A percentile compares a stretch with the other conserved stretches of the same genome.
Conservation (phyloP, 1,140 invertebrate genomes). For the Zaprionus inermis region DNA sequence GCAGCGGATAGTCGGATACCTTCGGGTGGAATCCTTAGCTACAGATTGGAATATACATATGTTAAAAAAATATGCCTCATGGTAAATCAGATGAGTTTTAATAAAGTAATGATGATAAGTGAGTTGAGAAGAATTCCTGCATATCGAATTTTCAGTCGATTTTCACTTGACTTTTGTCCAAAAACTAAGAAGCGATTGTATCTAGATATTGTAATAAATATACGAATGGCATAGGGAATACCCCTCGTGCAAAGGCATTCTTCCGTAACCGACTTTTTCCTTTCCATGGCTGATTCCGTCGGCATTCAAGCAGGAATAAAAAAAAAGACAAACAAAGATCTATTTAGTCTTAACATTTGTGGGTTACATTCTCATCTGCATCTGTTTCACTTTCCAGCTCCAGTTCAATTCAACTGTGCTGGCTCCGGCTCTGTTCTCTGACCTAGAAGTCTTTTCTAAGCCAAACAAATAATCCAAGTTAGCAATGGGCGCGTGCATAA, state of each 20-base stretch:
- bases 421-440: constrained; percentile 18
- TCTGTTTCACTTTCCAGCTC: constrained; percentile 49
- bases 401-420: not conserved
- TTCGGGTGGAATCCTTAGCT: no score
- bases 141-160: no score
- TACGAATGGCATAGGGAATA: not conserved
- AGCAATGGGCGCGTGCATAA: constrained; percentile 32
- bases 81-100: no score
- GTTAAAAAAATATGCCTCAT: no score
- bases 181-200: no score
- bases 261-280: not conserved
- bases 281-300: not conserved
- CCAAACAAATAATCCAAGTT: constrained; percentile 44
- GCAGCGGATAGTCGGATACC: no score
- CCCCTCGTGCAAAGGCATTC: not conserved
- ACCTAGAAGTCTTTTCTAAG: constrained; percentile 43
- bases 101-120: no score
- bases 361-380: constrained; percentile 26
- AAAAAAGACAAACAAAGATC: not conserved
- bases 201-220: no score
- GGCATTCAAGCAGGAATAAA: not conserved
- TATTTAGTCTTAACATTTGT: constrained; percentile 7
- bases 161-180: no score
- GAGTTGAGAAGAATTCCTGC: no score
- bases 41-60: no score